phyloP scores from a whole-genome alignment of 1,140 invertebrate genomes.

The Forficula auricularia region DNA sequence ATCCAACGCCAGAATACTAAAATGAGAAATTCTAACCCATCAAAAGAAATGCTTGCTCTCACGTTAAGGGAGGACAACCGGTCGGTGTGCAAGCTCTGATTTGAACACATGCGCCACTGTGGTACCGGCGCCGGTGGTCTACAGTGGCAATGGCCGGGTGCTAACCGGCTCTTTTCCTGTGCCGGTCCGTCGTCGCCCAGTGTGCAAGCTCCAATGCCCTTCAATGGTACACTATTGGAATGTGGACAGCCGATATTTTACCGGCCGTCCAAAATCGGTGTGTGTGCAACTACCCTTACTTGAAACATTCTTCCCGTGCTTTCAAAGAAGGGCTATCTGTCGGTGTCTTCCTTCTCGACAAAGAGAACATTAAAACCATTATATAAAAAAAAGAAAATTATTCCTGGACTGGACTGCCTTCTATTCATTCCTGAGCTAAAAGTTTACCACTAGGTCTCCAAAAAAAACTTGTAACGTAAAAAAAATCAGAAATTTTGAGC shows the following conservation, averaged over 20 bases:
- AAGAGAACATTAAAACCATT: no score
- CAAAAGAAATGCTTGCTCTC: constrained; percentile 13
- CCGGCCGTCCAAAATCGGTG: constrained; percentile 1
- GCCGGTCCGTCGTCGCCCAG: background rate
- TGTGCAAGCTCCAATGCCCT: constrained; percentile 3
- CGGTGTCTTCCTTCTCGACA: no score
- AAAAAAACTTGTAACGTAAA: no score
- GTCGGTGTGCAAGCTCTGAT: constrained; percentile 1
- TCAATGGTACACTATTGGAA: constrained; percentile 1
- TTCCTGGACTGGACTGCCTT: no score
- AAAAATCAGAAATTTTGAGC: no score
- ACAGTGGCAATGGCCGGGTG: constrained; percentile 1
- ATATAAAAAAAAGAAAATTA: no score
- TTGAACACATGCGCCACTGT: background rate
- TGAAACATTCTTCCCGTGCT: no score
- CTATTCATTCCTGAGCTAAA: no score
- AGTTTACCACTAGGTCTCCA: no score
- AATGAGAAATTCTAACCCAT: constrained; percentile 14
- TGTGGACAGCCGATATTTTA: constrained; percentile 3
- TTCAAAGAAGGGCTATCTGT: no score
- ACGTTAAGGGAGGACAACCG: constrained; percentile 12
- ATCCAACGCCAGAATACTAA: constrained; percentile 12
- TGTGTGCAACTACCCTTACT: background rate
- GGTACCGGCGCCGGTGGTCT: background rate
- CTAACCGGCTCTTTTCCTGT: background rate